phyloP scores from a whole-genome alignment of 2,888 invertebrate genomes.

The Mystacides longicornis region DNA sequence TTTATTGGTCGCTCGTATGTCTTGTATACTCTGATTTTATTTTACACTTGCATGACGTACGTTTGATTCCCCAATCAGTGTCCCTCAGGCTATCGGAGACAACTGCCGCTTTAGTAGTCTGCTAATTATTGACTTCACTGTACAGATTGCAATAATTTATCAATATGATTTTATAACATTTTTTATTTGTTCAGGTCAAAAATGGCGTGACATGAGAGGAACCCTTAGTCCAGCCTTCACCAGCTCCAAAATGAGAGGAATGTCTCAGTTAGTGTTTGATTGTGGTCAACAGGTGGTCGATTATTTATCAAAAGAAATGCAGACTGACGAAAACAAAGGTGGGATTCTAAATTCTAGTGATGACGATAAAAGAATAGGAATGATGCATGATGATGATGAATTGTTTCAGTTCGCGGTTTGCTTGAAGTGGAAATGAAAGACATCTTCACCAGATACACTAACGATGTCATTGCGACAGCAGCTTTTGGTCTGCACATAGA shows the following conservation, averaged over 20 bases:
- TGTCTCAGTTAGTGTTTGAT: conserved; percentile 41
- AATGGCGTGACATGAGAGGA: conserved; percentile 39
- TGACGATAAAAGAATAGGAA: no score
- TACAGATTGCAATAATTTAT: no score
- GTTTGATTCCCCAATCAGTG: no score
- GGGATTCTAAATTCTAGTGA: not conserved
- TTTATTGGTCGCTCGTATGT: no score
- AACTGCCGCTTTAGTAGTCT: no score
- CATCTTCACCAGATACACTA: no score
- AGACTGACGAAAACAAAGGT: conserved; percentile 22
- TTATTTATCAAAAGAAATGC: conserved; percentile 31
- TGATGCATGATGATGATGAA: no score
- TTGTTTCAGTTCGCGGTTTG: conserved; percentile 12
- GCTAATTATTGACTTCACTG: no score
- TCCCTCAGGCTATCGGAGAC: no score
- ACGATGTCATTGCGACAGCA: conserved; percentile 47
- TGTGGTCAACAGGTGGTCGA: conserved; percentile 37
- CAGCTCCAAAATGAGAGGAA: conserved; percentile 40
- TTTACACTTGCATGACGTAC: no score
- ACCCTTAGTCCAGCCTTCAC: conserved; percentile 35
- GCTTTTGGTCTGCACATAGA: conserved; percentile 48
- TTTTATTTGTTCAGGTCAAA: conserved; percentile 30
- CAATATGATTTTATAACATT: not conserved
- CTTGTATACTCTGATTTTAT: no score
- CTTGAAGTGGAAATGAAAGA: conserved; percentile 37